Evolutionary conservation across 1,140 invertebrate genomes (phyloP).

Genomic region (Musca domestica): DNA sequence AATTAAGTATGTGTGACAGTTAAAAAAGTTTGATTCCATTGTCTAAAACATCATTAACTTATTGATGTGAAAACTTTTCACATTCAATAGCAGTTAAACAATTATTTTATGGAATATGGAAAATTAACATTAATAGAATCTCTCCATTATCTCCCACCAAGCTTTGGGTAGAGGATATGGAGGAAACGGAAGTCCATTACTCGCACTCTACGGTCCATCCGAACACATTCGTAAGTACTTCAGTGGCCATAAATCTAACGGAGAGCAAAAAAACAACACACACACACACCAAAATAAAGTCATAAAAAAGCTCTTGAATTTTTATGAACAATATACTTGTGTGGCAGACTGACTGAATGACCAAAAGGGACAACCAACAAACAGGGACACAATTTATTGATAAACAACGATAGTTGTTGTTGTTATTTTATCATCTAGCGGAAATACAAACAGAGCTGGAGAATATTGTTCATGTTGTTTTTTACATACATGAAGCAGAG

Average conservation of each 20-base stretch:
- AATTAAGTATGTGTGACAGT: no score
- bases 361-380: not conserved
- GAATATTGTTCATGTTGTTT: conserved; percentile 1
- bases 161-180: no score
- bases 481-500: no score
- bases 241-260: conserved; percentile 1
- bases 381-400: conserved; percentile 13
- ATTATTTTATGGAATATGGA: no score
- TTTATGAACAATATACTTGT: conserved; percentile 12
- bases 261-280: not conserved
- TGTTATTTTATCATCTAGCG: not conserved
- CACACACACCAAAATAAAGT: not conserved
- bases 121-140: no score
- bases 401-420: conserved; percentile 14
- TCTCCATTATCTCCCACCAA: no score
- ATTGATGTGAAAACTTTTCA: no score
- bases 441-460: not conserved
- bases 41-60: no score
- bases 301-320: conserved; percentile 17
- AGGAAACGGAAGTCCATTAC: conserved; percentile 18
- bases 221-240: not conserved
- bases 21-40: no score
- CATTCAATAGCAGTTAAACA: no score
- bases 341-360: not conserved
- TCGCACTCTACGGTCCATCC: not conserved